Evolutionary conservation across 2,888 invertebrate species (phyloP), one percentile per base, ranked within the genome.

Genomic region (Scaptomyza polygonia): DNA sequence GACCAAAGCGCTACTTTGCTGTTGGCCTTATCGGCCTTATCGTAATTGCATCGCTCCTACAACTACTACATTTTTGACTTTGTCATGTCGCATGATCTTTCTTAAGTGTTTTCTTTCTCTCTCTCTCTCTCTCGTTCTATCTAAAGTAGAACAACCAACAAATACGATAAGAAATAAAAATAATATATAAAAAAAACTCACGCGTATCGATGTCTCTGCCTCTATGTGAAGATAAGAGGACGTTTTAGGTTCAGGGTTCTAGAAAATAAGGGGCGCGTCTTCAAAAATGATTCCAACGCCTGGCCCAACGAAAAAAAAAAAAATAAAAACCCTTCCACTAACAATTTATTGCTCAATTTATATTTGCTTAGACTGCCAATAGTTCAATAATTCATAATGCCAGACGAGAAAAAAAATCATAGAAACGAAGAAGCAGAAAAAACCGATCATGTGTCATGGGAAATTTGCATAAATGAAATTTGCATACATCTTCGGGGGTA

Each of bases 351-450:
- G 81, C 78, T 83, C 84, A 83, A 83, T 83, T 86, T 80, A 86
- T 83, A 73, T 86, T 83, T 86, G 83, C 86, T 82, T 85, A 85
- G 86, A 82, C 86, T 85, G 86, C 70, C 81, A 85, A 82, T 82
- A 82, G 86, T 79, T 82, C 81, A 82, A 82, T 82, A 82, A 82
- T 71, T 82, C 83, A 82, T 75, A 82, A 77, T 51, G 63, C 45
- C 55, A 55, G 45, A 8, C 25, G n/a, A 44, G 49, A 12, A 29
- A 42, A 12, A 21, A 21, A 21, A 21, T 2, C 21, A 21, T 4
- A 21, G 21, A 21, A 21, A 21, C 1, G 0, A 21, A n/a, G n/a
- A n/a, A n/a, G n/a, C n/a, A n/a, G n/a, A 53, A 58, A 42, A 58
- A 34, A 29, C 52, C 67, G 73, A 81, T 85, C 81, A 54, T 64